Evolutionary conservation across 30 jellyfish, hydroid and myxozoan species (phyloP).

Genomic region (Clytia hemisphaerica): DNA sequence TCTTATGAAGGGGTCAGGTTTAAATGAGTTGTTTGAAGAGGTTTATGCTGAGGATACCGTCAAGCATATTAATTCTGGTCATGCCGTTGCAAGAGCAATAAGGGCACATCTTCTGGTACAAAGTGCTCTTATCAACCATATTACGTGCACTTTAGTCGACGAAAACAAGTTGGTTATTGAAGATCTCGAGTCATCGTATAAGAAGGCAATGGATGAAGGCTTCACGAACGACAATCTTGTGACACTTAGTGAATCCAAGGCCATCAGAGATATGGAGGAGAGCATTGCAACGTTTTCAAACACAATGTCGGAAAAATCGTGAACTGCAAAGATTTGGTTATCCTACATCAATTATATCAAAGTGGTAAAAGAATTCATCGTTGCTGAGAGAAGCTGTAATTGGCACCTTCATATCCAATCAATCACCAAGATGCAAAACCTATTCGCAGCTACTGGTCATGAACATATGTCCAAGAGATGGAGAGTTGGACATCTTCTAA

Average conservation of each 20-base stretch:
- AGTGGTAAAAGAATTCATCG: conserved; percentile 16
- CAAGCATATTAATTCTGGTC: conserved; percentile 18
- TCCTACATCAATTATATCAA: conserved; percentile 23
- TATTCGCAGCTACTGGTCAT: conserved; percentile 52
- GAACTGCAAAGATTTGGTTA: conserved; percentile 37
- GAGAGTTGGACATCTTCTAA: conserved; percentile 3
- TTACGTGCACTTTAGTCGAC: neutral
- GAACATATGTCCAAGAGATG: conserved; percentile 44
- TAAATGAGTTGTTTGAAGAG: conserved; percentile 24
- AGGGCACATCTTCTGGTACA: conserved; percentile 8
- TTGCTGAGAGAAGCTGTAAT: conserved; percentile 40
- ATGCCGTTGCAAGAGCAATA: conserved; percentile 11
- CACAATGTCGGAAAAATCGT: conserved; percentile 4
- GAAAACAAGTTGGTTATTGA: neutral
- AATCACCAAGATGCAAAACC: conserved; percentile 22
- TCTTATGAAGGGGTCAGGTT: conserved; percentile 31
- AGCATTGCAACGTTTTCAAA: neutral
- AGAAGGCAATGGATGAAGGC: neutral
- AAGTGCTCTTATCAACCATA: neutral
- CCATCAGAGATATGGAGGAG: neutral
- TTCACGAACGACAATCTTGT: neutral
- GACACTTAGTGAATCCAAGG: neutral
- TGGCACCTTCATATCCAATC: conserved; percentile 27
- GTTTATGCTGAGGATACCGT: conserved; percentile 29
- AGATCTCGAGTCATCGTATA: neutral